These are phyloP conservation scores for Xiphophorus maculatus DNA, from an alignment of 2,113 vertebrate genomes.

Conservation along the genomic window DNA sequence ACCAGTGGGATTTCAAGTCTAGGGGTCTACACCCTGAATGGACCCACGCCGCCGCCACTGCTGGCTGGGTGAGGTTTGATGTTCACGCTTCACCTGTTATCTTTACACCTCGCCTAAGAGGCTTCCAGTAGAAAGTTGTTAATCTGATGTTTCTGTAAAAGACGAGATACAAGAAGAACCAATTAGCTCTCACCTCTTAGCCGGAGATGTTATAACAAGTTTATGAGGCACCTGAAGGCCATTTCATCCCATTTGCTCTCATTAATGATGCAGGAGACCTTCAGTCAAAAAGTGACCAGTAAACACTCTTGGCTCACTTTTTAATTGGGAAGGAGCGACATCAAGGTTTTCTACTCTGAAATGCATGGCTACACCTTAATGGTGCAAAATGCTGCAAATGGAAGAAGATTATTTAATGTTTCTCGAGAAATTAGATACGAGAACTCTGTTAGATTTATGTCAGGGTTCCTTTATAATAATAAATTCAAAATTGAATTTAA, in stretches of 20 bases:
- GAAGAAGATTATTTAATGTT: too few species aligned
- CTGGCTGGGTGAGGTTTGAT: conserved; percentile 85
- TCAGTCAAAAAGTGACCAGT: conserved; percentile 19
- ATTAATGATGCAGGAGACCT: conserved; percentile 55
- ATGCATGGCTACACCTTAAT: conserved; percentile 1
- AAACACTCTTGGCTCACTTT: conserved; percentile 18
- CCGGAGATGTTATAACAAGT: conserved; percentile 17
- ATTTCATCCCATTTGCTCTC: conserved; percentile 43
- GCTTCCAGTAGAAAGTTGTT: conserved; percentile 3
- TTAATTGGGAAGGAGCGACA: conserved; percentile 3
- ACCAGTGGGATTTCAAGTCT: conserved; percentile 95
- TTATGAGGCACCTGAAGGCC: conserved; percentile 41
- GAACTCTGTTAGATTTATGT: too few species aligned
- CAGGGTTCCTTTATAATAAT: too few species aligned
- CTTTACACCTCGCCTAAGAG: background rate
- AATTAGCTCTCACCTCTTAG: conserved; percentile 24
- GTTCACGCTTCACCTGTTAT: background rate
- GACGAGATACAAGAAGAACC: conserved; percentile 18
- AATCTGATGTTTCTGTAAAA: conserved; percentile 16
- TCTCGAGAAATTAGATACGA: too few species aligned
- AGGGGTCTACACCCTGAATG: conserved; percentile 86
- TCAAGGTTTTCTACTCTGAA: background rate
- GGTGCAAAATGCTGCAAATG: background rate
- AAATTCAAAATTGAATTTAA: too few species aligned
- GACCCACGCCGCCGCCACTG: conserved; percentile 87